phyloP scores from a whole-genome alignment of 2,797 vertebrate species.

The Onychomys torridus region DNA sequence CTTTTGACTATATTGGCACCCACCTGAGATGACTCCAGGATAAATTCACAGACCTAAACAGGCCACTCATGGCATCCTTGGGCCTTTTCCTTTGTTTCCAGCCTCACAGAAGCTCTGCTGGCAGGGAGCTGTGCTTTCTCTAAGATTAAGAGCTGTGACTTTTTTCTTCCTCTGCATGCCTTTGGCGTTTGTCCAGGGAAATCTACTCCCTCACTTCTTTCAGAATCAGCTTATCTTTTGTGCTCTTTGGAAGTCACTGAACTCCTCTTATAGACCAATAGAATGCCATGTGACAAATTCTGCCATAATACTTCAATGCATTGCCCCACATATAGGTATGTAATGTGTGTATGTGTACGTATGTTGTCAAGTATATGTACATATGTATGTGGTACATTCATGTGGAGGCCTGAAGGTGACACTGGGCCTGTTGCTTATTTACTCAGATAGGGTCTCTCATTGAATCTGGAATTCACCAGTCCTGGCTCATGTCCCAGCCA shows the following conservation, averaged over 20 bases:
- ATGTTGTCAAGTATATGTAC: neutral
- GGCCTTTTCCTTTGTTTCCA: neutral
- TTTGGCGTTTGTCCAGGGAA: neutral
- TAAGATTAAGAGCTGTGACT: neutral
- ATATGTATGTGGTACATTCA: neutral
- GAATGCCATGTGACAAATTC: neutral
- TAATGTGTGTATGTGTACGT: neutral
- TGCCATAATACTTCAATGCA: neutral
- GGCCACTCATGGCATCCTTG: rapidly evolving
- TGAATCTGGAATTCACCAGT: neutral
- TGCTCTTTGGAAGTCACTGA: neutral
- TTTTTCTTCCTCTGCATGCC: neutral
- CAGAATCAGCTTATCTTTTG: neutral
- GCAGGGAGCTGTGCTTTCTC: no score
- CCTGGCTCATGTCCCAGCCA: neutral
- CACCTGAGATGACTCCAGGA: neutral
- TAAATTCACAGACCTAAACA: neutral
- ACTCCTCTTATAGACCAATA: neutral
- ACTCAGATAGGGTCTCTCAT: neutral
- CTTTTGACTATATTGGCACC: neutral
- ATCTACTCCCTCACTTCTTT: neutral
- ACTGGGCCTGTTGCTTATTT: neutral
- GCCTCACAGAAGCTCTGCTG: neutral
- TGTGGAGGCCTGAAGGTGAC: neutral
- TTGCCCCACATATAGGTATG: neutral